These are phyloP conservation scores for Falco concolor DNA, from an alignment of 2,797 vertebrate species.

Conservation along the genomic window DNA sequence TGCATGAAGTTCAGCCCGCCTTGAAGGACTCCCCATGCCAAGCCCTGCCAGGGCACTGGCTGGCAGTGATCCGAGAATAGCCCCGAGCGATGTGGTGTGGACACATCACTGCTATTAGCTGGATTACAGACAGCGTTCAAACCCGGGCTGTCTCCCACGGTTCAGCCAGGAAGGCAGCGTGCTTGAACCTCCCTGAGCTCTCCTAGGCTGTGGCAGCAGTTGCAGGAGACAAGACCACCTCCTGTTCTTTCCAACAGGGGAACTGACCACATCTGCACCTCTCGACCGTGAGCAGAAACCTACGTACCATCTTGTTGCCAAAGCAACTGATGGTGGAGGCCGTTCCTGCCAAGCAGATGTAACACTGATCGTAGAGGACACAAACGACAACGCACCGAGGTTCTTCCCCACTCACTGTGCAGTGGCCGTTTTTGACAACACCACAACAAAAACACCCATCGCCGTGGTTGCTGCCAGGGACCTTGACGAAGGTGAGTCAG, in stretches of 20 bases:
- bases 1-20: neutral
- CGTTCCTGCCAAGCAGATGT: conserved; percentile 91
- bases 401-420: conserved; percentile 89
- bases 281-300: conserved; percentile 86
- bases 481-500: conserved; percentile 85
- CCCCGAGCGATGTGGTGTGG: neutral
- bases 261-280: conserved; percentile 82
- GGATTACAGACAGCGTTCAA: neutral
- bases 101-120: neutral
- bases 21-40: neutral
- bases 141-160: neutral
- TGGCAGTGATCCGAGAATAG: neutral
- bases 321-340: conserved; percentile 92
- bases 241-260: conserved; percentile 75
- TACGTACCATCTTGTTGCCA: conserved; percentile 83
- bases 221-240: neutral
- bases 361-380: conserved; percentile 82
- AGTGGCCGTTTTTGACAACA: conserved; percentile 94
- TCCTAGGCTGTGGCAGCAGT: neutral
- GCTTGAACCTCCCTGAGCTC: neutral
- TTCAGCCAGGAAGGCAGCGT: neutral
- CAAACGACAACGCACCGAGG: conserved; percentile 88
- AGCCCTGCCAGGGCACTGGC: neutral
- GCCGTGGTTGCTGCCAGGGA: conserved; percentile 90
- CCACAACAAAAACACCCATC: conserved; percentile 87